Conservation (phyloP, 1,140 invertebrate genomes). For the Sogatella furcifera region DNA sequence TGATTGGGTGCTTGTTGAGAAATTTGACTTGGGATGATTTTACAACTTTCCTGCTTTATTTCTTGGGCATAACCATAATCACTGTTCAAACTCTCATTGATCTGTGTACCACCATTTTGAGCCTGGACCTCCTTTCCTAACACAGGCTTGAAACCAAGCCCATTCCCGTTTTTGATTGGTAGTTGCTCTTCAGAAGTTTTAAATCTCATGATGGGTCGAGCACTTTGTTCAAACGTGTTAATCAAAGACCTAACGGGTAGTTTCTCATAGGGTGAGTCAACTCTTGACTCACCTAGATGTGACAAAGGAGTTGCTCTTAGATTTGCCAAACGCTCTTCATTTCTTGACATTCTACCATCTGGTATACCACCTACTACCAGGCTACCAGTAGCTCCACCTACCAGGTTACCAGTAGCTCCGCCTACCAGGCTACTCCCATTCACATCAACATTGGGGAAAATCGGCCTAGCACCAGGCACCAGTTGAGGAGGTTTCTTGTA, state of each 20-base stretch:
- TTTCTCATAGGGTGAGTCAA: conserved; percentile 36
- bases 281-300: conserved; percentile 16
- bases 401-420: conserved; percentile 4
- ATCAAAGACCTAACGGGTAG: conserved; percentile 52
- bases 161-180: conserved; percentile 12
- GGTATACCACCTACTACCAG: conserved; percentile 1
- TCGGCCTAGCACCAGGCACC: conserved; percentile 31
- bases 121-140: neutral
- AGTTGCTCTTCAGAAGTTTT: conserved; percentile 39
- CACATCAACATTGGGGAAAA: conserved; percentile 16
- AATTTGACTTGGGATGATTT: neutral
- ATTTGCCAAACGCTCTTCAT: neutral
- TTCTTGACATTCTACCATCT: neutral
- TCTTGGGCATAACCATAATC: too few relatives aligned
- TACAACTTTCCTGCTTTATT: too few relatives aligned
- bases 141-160: neutral
- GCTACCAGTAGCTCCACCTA: too few relatives aligned
- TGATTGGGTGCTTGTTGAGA: neutral
- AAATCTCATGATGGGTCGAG: conserved; percentile 41
- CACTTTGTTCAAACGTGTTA: conserved; percentile 47
- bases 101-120: neutral
- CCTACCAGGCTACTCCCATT: neutral
- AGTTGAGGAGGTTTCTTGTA: conserved; percentile 30
- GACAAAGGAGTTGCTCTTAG: neutral
- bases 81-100: too few relatives aligned